A percentile compares a stretch with the other conserved stretches of the same genome.
These are phyloP conservation scores for Eurystomus gularis DNA, from an alignment of 2,113 vertebrate species.

Conservation along the genomic window DNA sequence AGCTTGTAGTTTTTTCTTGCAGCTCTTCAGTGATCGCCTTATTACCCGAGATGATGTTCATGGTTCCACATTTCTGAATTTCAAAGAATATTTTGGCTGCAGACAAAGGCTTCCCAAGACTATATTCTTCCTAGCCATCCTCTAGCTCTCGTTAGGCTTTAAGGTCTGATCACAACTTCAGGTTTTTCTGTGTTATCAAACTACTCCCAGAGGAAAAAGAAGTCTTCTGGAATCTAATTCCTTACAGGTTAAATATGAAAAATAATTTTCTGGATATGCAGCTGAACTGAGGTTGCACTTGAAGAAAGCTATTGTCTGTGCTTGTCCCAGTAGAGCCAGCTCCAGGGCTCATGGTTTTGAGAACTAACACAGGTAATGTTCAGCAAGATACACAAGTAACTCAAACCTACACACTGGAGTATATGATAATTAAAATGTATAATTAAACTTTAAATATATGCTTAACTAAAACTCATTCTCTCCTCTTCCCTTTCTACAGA, in stretches of 20 bases:
- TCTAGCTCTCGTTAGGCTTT: background rate
- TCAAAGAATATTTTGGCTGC: background rate
- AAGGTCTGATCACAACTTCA: background rate
- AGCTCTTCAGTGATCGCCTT: background rate
- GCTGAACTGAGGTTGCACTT: background rate
- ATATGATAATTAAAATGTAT: background rate
- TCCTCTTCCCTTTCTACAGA: background rate
- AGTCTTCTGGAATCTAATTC: background rate
- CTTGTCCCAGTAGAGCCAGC: background rate
- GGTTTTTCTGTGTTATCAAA: background rate
- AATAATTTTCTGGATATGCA: background rate
- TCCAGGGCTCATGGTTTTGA: background rate
- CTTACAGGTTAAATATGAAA: background rate
- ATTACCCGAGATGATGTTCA: background rate
- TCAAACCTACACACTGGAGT: background rate
- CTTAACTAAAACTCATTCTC: background rate
- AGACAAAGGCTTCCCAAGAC: background rate
- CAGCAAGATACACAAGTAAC: background rate
- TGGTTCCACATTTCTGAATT: background rate
- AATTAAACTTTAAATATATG: background rate
- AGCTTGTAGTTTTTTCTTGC: background rate
- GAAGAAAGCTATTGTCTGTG: background rate
- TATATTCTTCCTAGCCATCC: background rate
- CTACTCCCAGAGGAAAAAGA: background rate
- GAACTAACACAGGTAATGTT: background rate